Percentiles rank a stretch among this genome's conserved stretches.
Evolutionary conservation across 2,888 invertebrate species (phyloP).

Genomic region (Macaria notata): DNA sequence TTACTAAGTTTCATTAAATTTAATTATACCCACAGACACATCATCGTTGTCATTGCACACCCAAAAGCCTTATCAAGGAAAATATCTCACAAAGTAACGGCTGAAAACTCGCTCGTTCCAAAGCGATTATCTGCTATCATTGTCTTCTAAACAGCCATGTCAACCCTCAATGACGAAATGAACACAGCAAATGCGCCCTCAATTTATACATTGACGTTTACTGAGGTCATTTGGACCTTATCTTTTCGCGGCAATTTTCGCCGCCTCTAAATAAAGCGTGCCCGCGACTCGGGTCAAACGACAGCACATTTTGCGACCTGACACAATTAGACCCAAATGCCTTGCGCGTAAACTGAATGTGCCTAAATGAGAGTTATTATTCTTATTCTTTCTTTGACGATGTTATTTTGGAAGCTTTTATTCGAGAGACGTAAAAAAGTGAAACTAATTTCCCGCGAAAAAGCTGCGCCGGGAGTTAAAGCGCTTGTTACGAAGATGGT

Average conservation of each 20-base stretch:
- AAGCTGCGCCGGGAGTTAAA: slow-evolving; percentile 3
- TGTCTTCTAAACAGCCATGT: neutral
- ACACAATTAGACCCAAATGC: slow-evolving; percentile 35
- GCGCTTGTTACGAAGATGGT: slow-evolving; percentile 3
- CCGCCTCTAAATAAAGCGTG: slow-evolving; percentile 32
- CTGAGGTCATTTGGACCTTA: slow-evolving; percentile 24
- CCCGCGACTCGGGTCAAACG: slow-evolving; percentile 36
- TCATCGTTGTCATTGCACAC: no score
- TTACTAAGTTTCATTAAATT: no score
- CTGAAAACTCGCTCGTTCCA: slow-evolving; percentile 9
- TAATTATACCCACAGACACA: no score
- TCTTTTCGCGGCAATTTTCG: slow-evolving; percentile 23
- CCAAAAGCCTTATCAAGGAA: no score
- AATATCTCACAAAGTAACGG: no score
- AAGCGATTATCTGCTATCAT: neutral
- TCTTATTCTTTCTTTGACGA: slow-evolving; percentile 37
- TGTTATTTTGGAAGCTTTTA: slow-evolving; percentile 34
- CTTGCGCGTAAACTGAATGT: slow-evolving; percentile 37
- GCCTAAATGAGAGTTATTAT: slow-evolving; percentile 37
- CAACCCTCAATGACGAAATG: slow-evolving; percentile 5
- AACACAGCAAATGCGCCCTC: slow-evolving; percentile 14
- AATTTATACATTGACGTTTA: slow-evolving; percentile 16
- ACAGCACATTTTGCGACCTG: slow-evolving; percentile 31
- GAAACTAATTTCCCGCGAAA: slow-evolving; percentile 32
- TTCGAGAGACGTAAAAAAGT: slow-evolving; percentile 31